Evolutionary conservation across 2,113 vertebrate genomes (phyloP).

Genomic region (Pycnonotus jocosus): DNA sequence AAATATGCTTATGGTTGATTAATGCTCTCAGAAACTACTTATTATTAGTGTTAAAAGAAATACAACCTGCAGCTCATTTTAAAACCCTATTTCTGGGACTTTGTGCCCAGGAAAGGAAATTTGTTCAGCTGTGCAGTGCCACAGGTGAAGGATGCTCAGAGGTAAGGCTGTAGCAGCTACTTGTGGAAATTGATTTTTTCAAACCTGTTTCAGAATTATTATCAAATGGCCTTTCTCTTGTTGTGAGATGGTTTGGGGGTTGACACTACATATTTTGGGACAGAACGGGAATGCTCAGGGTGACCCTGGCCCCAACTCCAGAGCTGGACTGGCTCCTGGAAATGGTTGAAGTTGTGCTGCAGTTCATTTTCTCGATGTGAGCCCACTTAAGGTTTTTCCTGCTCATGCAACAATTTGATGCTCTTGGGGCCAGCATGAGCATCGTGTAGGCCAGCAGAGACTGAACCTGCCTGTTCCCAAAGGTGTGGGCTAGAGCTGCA

Average conservation of each 20-base stretch:
- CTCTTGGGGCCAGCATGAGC: not conserved
- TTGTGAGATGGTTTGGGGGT: not conserved
- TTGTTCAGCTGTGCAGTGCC: not conserved
- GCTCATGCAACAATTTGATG: accelerated
- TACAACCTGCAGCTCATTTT: not conserved
- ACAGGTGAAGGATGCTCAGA: not conserved
- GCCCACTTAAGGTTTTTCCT: not conserved
- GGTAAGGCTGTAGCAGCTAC: not conserved
- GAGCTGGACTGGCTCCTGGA: not conserved
- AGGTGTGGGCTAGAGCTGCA: not conserved
- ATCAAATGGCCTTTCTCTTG: not conserved
- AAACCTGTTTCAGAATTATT: not conserved
- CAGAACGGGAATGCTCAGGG: not conserved
- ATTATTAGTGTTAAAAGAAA: not conserved
- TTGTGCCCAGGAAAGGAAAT: not conserved
- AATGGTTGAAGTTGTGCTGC: not conserved
- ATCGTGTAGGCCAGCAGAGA: accelerated
- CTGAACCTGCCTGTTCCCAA: not conserved
- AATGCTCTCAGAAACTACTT: not conserved
- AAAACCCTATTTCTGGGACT: not conserved
- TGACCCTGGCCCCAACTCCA: not conserved
- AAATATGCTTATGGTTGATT: not conserved
- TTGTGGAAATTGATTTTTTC: not conserved
- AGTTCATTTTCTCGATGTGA: accelerated
- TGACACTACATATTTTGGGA: accelerated